Conservation (phyloP, 2,113 vertebrate species). For the Bettongia penicillata region DNA sequence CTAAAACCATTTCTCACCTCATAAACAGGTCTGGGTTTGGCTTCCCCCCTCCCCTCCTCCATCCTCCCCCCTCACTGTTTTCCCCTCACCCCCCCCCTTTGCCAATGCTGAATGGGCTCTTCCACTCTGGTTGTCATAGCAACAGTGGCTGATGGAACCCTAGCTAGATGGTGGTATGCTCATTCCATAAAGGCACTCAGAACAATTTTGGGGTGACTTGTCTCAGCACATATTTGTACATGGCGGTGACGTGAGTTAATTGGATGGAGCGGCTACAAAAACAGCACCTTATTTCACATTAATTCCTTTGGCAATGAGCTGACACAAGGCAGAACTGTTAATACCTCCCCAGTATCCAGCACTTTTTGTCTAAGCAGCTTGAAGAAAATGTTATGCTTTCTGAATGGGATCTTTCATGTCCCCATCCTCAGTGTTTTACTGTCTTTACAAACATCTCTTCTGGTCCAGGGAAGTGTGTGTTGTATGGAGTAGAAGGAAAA, state of each 20-base stretch:
- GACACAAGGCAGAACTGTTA: conserved; percentile 15
- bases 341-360: not conserved
- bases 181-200: not conserved
- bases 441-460: not conserved
- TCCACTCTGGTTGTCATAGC: conserved; percentile 57
- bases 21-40: conserved; percentile 85
- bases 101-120: not conserved
- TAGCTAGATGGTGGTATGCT: conserved; percentile 38
- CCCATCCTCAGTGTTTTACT: not conserved
- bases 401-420: not conserved
- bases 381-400: not conserved
- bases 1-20: conserved; percentile 87
- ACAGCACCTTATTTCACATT: conserved; percentile 15
- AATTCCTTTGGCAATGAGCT: conserved; percentile 36
- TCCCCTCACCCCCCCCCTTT: conserved; percentile 31
- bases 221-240: conserved; percentile 37
- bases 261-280: conserved; percentile 29
- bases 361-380: not conserved
- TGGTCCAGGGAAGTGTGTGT: not conserved
- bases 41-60: conserved; percentile 55
- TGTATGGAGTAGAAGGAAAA: not conserved
- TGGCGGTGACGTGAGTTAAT: not conserved
- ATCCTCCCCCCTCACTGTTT: not conserved
- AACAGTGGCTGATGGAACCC: not conserved
- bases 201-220: conserved; percentile 11